Conservation (phyloP, 2,888 invertebrate genomes). For the Limenitis camilla region DNA sequence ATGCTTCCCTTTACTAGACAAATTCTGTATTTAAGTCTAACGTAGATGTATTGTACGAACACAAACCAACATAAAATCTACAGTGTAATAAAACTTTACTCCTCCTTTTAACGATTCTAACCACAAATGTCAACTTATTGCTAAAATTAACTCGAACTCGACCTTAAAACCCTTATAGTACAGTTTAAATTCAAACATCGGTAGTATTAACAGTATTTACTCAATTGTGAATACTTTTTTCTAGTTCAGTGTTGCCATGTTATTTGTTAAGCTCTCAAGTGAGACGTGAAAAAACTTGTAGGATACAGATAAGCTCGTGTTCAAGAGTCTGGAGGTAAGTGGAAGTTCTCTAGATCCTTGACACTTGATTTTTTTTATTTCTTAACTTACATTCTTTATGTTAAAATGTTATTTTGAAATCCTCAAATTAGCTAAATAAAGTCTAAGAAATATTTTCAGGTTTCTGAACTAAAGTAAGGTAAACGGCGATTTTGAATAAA, state of each 20-base stretch:
- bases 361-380: not conserved
- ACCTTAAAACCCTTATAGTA: not conserved
- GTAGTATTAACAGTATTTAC: slow-evolving; percentile 14
- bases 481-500: no score
- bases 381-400: not conserved
- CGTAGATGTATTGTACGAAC: slow-evolving; percentile 25
- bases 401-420: not conserved
- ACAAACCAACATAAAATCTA: slow-evolving; percentile 42
- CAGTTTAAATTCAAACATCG: not conserved
- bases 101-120: slow-evolving; percentile 22
- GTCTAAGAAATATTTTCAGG: no score
- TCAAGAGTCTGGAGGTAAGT: slow-evolving; percentile 9
- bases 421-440: not conserved
- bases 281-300: slow-evolving; percentile 16
- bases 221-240: slow-evolving; percentile 19
- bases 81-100: slow-evolving; percentile 53
- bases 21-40: slow-evolving; percentile 36
- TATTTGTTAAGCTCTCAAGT: slow-evolving; percentile 22
- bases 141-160: not conserved
- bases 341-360: slow-evolving; percentile 6
- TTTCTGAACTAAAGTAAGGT: no score
- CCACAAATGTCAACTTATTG: slow-evolving; percentile 14
- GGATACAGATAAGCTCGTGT: slow-evolving; percentile 6
- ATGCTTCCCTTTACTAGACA: no score
- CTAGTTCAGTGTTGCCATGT: slow-evolving; percentile 17